These are phyloP conservation scores for Rhingia campestris DNA, from an alignment of 2,888 invertebrate species.

Conservation along the genomic window DNA sequence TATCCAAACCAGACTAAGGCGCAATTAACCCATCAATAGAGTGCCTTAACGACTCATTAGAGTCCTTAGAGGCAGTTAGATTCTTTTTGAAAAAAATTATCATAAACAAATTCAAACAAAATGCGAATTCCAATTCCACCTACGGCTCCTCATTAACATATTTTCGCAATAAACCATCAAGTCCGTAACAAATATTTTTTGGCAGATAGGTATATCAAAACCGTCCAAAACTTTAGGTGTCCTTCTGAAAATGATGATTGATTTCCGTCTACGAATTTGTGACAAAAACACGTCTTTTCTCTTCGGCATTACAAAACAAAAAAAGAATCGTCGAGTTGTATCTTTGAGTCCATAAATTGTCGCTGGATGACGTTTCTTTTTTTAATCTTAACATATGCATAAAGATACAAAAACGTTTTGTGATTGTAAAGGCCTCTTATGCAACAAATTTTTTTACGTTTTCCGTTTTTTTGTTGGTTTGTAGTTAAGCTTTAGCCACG, in stretches of 20 bases:
- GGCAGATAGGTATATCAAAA: not conserved
- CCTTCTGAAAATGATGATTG: constrained; percentile 10
- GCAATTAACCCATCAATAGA: not conserved
- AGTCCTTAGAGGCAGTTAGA: not conserved
- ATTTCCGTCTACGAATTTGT: constrained; percentile 20
- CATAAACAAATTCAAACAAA: not conserved
- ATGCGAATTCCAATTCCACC: not conserved
- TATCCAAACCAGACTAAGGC: not conserved
- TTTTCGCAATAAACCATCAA: constrained; percentile 8
- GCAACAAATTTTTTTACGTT: constrained; percentile 15
- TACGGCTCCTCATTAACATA: constrained; percentile 11
- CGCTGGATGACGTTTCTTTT: not conserved
- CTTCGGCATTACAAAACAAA: constrained; percentile 6
- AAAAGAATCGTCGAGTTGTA: not conserved
- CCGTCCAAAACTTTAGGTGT: constrained; percentile 6
- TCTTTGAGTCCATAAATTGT: not conserved
- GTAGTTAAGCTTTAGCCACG: not conserved
- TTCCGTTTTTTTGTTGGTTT: not conserved
- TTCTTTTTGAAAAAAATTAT: not conserved
- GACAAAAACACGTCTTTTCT: not conserved
- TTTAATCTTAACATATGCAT: constrained; percentile 11
- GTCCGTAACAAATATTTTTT: not conserved
- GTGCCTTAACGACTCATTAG: not conserved
- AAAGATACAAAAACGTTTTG: not conserved
- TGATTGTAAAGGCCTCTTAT: not conserved